Base-by-base conservation (phyloP, 2,797 vertebrate genomes). In the Kryptopterus vitreolus region DNA sequence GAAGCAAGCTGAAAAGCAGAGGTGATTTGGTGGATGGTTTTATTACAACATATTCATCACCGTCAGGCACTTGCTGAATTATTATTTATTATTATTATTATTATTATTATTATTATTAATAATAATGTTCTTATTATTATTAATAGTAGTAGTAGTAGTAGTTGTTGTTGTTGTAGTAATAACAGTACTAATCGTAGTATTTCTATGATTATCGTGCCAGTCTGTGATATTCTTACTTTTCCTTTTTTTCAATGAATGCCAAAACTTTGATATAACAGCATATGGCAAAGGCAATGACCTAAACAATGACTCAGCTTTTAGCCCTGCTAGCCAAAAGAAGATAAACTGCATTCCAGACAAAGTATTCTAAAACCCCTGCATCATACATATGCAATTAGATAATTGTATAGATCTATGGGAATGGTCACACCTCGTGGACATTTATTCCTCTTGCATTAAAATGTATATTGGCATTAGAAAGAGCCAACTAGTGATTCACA, bases 361-460 rank as follows among this genome's bases (percentile, higher is more conserved):
- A 75, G 38, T 52, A 22, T 38, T 18, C 2, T 26, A 77, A 72
- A 82, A 46, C 24, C 50, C 59, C 63, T 57, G 15, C 50, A 52
- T 66, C 69, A 73, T 55, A 38, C 66, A 50, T 72, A 79, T 12
- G 38, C 20, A 59, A 55, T 79, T 26, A 46, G 75, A 77, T 33
- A 16, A 74, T 75, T 52, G 24, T 57, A 78, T 55, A 62, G 12
- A 20, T 57, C 53, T 35, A 24, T 43, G 69, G 43, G 48, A 29
- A 81, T 53, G 8, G 31, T 52, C 29, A 52, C 68, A 77, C 29
- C 35, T 16, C 43, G n/a, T 31, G 29, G 33, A 48, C 72, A 76
- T 73, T 63, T 74, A 57, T 65, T 53, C 35, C 63, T 16, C 10
- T 61, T 81, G 11, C 50, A 53, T 24, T 68, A 16, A 68, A 48